A percentile compares a stretch with the other conserved stretches of the same genome.
Evolutionary conservation across 2,888 invertebrate species (phyloP).

Genomic region (Orchesella flavescens): DNA sequence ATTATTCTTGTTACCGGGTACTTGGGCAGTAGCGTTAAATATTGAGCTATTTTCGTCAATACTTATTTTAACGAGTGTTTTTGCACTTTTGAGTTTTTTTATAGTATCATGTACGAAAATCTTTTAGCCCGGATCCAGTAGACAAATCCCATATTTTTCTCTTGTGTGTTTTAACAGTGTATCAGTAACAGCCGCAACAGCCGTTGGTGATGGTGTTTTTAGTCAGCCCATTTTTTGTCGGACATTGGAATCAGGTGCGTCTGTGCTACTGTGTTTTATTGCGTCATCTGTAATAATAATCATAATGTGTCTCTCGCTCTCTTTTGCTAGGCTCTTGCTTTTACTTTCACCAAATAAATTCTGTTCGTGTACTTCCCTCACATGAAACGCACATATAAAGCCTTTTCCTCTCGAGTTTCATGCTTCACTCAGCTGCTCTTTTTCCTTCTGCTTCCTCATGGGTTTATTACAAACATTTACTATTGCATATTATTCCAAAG

Average conservation of each 20-base stretch:
- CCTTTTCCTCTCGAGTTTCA: background rate
- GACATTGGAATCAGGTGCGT: slow-evolving; percentile 84
- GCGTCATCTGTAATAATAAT: slow-evolving; percentile 40
- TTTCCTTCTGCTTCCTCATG: background rate
- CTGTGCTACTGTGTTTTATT: slow-evolving; percentile 34
- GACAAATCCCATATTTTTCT: too few relatives aligned
- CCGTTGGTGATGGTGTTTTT: slow-evolving; percentile 84
- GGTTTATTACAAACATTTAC: slow-evolving; percentile 20
- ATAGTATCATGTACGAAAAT: too few relatives aligned
- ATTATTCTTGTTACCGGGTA: too few relatives aligned
- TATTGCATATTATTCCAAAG: background rate
- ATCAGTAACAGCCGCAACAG: slow-evolving; percentile 85
- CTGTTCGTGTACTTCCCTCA: background rate
- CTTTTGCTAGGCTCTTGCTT: background rate
- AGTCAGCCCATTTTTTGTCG: slow-evolving; percentile 82
- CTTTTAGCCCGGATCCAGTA: too few relatives aligned
- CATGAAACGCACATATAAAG: background rate
- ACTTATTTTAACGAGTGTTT: too few relatives aligned
- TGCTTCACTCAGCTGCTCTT: background rate
- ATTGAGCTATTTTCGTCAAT: too few relatives aligned
- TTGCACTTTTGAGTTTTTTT: too few relatives aligned
- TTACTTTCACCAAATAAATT: slow-evolving; percentile 1
- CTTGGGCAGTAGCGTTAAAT: too few relatives aligned
- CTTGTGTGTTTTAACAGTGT: slow-evolving; percentile 76
- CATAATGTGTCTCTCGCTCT: slow-evolving; percentile 21